Evolutionary conservation across 2,797 vertebrate species (phyloP), one percentile per base, ranked within the genome.

Genomic region (Lacerta agilis): DNA sequence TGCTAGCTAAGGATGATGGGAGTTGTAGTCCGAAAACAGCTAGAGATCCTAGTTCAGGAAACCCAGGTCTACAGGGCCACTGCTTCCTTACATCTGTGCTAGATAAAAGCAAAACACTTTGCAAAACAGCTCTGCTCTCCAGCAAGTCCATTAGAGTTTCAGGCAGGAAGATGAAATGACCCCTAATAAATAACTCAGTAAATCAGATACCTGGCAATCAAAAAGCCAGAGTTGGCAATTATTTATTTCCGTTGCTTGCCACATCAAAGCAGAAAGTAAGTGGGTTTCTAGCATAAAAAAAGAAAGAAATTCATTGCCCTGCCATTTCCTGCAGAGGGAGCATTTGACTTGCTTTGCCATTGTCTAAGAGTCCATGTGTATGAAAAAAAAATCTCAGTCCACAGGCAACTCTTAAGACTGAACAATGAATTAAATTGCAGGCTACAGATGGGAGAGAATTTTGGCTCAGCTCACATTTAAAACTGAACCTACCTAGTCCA

Each of bases 311-410:
- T 86, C 76, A 82, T 73, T 93, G 93, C 86, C 45, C 1, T 0
- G 0, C 27, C 0, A 0, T 36, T 88, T 49, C 2, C 94, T 94
- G 93, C 81, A 95, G 95, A 93, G 94, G 94, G 94, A 90, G 93
- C 92, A 93, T 33, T 92, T 76, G 87, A 84, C 86, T 25, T 89
- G 41, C 66, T 25, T 88, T 93, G 87, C 9, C 58, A 1, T 8
- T 85, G 27, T 75, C 58, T 2, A 2, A 45, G 41, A 83, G 15
- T 29, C 23, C 61, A 80, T 49, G 73, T 29, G 8, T n/a, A 49
- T 7, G 6, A 13, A 15, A 33, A 33, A 33, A 8, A 38, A 45
- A 41, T 67, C 3, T 0, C 13, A 81, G 25, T 10, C 69, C 0
- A 29, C 75, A 33, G 2, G 38, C 20, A 66, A 10, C 33, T 76